Percentiles rank a stretch among this genome's conserved stretches.
These are phyloP conservation scores for Monoplex corrugatus DNA, from an alignment of 2,888 invertebrate genomes.

Conservation along the genomic window DNA sequence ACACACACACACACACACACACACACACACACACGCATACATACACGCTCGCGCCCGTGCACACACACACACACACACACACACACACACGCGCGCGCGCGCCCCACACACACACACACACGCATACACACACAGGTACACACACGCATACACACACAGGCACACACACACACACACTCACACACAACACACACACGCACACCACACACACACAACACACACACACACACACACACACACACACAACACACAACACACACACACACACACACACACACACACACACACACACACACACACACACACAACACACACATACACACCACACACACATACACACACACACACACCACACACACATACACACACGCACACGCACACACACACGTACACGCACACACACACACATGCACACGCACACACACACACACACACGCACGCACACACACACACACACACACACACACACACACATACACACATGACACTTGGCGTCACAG, in stretches of 20 bases:
- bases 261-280: neutral
- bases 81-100: too few relatives aligned
- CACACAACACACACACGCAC: neutral
- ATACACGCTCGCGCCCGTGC: neutral
- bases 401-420: neutral
- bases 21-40: constrained; percentile 5
- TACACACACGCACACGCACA: too few relatives aligned
- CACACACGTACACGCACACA: too few relatives aligned
- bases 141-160: too few relatives aligned
- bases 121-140: neutral
- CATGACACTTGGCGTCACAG: too few relatives aligned
- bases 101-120: too few relatives aligned
- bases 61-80: neutral
- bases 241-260: constrained; percentile 7
- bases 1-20: neutral
- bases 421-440: constrained; percentile 3
- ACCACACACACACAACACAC: constrained; percentile 16
- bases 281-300: too few relatives aligned
- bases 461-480: neutral
- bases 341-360: neutral
- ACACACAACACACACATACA: neutral
- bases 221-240: constrained; percentile 9
- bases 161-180: too few relatives aligned
- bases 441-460: constrained; percentile 6
- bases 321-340: neutral